Conservation (phyloP, 2,888 invertebrate genomes). For the Antheraea yamamai region DNA sequence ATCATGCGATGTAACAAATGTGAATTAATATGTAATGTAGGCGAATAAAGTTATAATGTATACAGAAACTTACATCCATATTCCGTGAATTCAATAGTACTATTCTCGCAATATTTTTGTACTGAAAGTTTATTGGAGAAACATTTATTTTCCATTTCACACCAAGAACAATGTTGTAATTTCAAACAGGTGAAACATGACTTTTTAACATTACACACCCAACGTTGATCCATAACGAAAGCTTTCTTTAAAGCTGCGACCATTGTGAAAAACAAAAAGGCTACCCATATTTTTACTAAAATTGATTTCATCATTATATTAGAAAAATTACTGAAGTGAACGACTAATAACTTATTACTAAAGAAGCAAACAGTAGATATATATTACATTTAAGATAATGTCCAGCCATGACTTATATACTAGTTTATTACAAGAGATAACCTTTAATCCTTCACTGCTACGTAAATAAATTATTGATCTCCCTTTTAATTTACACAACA, state of each 20-base stretch:
- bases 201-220: slow-evolving; percentile 64
- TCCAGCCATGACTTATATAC: slow-evolving; percentile 57
- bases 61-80: slow-evolving; percentile 52
- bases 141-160: slow-evolving; percentile 57
- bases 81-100: slow-evolving; percentile 51
- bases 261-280: slow-evolving; percentile 21
- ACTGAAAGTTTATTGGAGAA: slow-evolving; percentile 52
- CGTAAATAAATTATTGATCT: slow-evolving; percentile 44
- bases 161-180: slow-evolving; percentile 72
- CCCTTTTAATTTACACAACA: slow-evolving; percentile 26
- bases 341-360: background rate
- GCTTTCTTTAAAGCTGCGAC: slow-evolving; percentile 30
- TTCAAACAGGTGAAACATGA: slow-evolving; percentile 64
- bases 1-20: background rate
- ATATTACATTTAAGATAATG: slow-evolving; percentile 7
- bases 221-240: slow-evolving; percentile 54
- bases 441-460: slow-evolving; percentile 53
- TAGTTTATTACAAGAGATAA: slow-evolving; percentile 61
- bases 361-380: slow-evolving; percentile 46
- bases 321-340: background rate
- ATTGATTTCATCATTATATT: slow-evolving; percentile 2
- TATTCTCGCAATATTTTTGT: slow-evolving; percentile 53
- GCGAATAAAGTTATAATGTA: background rate
- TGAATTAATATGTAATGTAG: background rate
- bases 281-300: slow-evolving; percentile 2